A percentile compares a stretch with the other conserved stretches of the same genome.
Evolutionary conservation across 23 tunicate species (phyloP).

Genomic region (Styela plicata): DNA sequence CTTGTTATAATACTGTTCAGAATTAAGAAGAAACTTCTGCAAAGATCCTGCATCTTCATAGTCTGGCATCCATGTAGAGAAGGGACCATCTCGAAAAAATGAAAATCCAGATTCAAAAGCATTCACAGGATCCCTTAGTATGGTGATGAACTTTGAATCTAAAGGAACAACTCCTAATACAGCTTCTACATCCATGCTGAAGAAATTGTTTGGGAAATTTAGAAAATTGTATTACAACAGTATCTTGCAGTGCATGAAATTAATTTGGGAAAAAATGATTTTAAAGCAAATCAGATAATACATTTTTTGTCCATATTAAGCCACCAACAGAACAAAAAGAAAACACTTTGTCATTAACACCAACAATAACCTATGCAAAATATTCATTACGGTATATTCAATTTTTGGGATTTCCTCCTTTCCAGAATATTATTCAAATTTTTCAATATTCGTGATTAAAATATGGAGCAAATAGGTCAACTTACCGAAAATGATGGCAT

Average conservation of each 20-base stretch:
- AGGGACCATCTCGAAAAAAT: constrained; percentile 96
- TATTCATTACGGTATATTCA: no score
- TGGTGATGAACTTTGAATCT: constrained; percentile 46
- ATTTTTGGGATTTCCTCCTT: no score
- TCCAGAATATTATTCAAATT: no score
- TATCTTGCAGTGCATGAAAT: not conserved
- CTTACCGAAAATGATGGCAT: constrained; percentile 79
- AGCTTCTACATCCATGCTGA: constrained; percentile 35
- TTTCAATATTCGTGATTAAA: no score
- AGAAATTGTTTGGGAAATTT: not conserved
- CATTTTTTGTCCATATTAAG: no score
- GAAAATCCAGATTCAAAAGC: constrained; percentile 91
- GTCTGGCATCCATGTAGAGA: constrained; percentile 72
- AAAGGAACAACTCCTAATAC: constrained; percentile 30
- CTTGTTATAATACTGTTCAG: constrained; percentile 50
- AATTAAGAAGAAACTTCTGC: constrained; percentile 39
- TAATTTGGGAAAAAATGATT: not conserved
- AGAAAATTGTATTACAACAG: no score
- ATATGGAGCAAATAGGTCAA: no score
- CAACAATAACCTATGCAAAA: no score
- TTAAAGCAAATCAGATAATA: no score
- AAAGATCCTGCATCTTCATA: constrained; percentile 33
- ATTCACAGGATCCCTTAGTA: constrained; percentile 80
- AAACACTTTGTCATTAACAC: no score
- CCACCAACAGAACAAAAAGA: no score